Evolutionary conservation across 2,888 invertebrate genomes (phyloP).

Genomic region (Apamea anceps): DNA sequence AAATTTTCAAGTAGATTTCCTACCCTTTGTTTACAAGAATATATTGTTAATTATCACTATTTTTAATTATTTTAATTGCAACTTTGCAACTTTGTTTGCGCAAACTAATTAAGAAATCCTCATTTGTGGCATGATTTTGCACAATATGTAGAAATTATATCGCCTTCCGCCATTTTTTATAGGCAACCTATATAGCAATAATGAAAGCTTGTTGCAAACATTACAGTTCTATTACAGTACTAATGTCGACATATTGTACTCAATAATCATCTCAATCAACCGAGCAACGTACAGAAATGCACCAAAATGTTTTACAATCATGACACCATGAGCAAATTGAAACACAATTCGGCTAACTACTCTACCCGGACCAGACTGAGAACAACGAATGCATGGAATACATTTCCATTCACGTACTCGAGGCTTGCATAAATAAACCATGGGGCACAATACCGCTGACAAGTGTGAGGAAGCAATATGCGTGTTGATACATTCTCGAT

Average conservation of each 20-base stretch:
- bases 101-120: background rate
- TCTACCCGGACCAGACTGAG: conserved; percentile 53
- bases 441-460: conserved; percentile 56
- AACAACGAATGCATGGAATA: conserved; percentile 63
- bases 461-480: conserved; percentile 62
- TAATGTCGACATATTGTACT: conserved; percentile 13
- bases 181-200: background rate
- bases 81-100: background rate
- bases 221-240: background rate
- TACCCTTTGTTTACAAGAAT: background rate
- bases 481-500: conserved; percentile 61
- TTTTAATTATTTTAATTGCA: background rate
- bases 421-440: conserved; percentile 65
- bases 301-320: conserved; percentile 49
- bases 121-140: background rate
- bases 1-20: background rate
- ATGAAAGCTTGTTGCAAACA: background rate
- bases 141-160: background rate
- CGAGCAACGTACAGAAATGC: background rate
- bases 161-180: background rate
- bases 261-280: conserved; percentile 22
- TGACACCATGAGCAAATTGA: conserved; percentile 60
- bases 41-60: background rate
- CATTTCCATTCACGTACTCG: conserved; percentile 54
- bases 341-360: conserved; percentile 66